Evolutionary conservation across 2,797 vertebrate species (phyloP), one percentile per base, ranked within the genome.

Genomic region (Sarcoramphus papa): DNA sequence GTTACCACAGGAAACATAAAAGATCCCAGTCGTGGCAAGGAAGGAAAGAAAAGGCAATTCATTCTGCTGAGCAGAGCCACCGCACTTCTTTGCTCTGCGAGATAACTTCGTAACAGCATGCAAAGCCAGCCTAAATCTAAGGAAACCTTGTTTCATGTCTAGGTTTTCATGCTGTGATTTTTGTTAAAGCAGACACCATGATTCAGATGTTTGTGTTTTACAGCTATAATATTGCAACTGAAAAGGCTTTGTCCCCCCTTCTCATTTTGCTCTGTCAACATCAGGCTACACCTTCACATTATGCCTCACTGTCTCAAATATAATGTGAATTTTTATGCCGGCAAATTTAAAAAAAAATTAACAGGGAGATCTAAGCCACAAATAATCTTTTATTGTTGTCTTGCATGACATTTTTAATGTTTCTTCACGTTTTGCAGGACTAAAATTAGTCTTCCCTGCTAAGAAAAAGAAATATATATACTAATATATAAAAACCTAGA

Each of bases 361-460:
- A 85, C 59, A 33, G 35, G 89, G 47, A 89, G 14, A 78, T 63
- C 40, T 48, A 67, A 96, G 76, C 73, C 48, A 50, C 54, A 80
- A 63, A 91, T 94, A 90, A 93, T 82, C 63, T 92, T 93, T 88
- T 89, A 69, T 79, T 96, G 68, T 81, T 92, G 37, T 60, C 73
- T 88, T 63, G 47, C 10, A 54, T 57, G 70, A 89, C 33, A 76
- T 90, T 95, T 94, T 92, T 73, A 92, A 81, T 30, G 77, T 82
- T 94, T 93, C 67, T 76, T 94, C 63, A 33, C 7, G 3, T 95
- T 95, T 96, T 91, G 74, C 48, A 73, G 65, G 87, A 96, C 93
- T 86, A 90, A 95, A 96, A 97, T 93, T 80, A 92, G 88, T 47
- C 77, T 91, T 56, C 57, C 63, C 75, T 67, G 79, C 87, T 95